Conservation (phyloP, 2,888 invertebrate species). For the Plebejus anna region DNA sequence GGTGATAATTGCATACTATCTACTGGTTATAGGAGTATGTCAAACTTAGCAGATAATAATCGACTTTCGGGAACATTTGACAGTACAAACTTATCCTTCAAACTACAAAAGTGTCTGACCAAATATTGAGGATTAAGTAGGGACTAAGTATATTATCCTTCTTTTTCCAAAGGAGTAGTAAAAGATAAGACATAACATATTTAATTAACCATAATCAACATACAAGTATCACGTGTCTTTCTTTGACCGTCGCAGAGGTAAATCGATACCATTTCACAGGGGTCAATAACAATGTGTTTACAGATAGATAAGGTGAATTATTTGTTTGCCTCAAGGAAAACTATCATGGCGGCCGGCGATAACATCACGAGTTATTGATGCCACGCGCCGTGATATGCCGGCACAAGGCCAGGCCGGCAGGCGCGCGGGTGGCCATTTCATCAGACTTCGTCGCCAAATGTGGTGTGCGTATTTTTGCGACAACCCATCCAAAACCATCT, state of each 20-base stretch:
- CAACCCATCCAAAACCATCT: too few relatives aligned
- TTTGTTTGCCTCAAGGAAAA: slow-evolving; percentile 25
- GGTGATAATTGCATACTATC: background rate
- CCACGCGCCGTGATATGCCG: slow-evolving; percentile 5
- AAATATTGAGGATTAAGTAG: too few relatives aligned
- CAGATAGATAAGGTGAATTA: slow-evolving; percentile 14
- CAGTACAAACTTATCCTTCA: too few relatives aligned
- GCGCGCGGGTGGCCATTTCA: slow-evolving; percentile 11
- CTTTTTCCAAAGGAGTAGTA: too few relatives aligned
- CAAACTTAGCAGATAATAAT: background rate
- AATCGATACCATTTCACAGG: slow-evolving; percentile 34
- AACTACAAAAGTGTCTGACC: too few relatives aligned
- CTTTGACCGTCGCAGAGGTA: background rate
- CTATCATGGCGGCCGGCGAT: slow-evolving; percentile 7
- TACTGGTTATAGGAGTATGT: background rate
- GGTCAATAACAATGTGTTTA: slow-evolving; percentile 25
- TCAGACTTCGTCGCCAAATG: background rate
- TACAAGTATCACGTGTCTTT: background rate
- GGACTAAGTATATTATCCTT: too few relatives aligned
- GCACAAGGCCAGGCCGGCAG: background rate
- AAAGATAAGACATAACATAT: too few relatives aligned
- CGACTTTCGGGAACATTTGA: too few relatives aligned
- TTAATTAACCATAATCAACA: too few relatives aligned
- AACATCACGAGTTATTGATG: slow-evolving; percentile 15
- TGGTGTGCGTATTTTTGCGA: background rate